Base-by-base conservation (phyloP, 2,888 invertebrate genomes). In the Clostera curtula region DNA sequence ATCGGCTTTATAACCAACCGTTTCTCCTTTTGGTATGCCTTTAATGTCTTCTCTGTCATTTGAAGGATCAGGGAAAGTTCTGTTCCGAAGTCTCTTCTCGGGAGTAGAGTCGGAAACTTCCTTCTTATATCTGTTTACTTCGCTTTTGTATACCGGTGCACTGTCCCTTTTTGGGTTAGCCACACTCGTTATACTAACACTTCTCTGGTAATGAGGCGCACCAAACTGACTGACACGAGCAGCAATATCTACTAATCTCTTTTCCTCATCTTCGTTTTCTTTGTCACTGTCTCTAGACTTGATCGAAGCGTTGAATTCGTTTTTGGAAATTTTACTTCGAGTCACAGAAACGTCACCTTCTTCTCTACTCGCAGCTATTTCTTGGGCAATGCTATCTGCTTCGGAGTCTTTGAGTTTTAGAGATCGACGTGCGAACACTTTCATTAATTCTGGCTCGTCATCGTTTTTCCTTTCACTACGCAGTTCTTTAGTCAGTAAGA, bases 351-450 rank as follows among this genome's bases (percentile, higher is more conserved):
- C 58, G 9, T 52, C 53, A 1, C 34, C 26, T 31, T 79, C 77
- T 10, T 77, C 75, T 13, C 76, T 69, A 22, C 67, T 65, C 15
- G 82, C 75, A 1, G 87, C 71, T 17, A 87, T 85, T 38, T 88
- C 87, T 36, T 87, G 86, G 8, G 87, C 85, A 31, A 90, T 70
- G 19, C 70, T 72, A 31, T 88, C 88, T 1, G 82, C 84, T 49
- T 92, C 91, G 3, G 74, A 73, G 48, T 92, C 92, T 72, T 91
- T 91, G n/a, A 92, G 76, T 71, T 93, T 93, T 0, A 93, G 72
- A n/a, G 93, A 93, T 31, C 93, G 75, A 20, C 93, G 77, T 0
- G 93, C 93, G 58, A 93, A 93, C 0, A 93, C 93, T 70, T 93
- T 93, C 88, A 93, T 89, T 5, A 93, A 61, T 66, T 93, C 93